Percentiles rank a stretch among this genome's conserved stretches.
phyloP scores from a whole-genome alignment of 2,797 vertebrate species.

The Labroides dimidiatus region DNA sequence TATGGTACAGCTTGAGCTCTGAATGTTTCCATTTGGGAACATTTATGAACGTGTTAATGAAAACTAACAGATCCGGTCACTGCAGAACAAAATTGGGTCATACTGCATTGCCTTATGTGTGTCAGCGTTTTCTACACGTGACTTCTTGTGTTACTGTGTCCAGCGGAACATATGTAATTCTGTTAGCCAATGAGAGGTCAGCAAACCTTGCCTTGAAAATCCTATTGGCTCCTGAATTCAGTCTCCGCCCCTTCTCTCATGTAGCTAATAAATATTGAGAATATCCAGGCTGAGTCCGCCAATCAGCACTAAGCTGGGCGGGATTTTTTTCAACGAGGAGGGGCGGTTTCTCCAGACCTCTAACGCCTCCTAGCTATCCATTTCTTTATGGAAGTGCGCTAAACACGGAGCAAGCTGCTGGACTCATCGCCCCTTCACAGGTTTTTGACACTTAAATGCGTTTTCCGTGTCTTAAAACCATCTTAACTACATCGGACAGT shows the following conservation, averaged over 20 bases:
- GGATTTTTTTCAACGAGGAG: background rate
- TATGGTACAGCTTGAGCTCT: too few species aligned
- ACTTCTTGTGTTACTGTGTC: constrained; percentile 20
- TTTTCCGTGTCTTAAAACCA: accelerated
- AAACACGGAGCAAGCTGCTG: accelerated
- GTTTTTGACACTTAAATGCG: background rate
- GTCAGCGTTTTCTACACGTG: background rate
- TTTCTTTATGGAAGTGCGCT: constrained; percentile 21
- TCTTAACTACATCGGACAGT: accelerated
- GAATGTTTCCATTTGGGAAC: background rate
- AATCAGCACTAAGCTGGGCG: constrained; percentile 21
- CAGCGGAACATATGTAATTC: constrained; percentile 44
- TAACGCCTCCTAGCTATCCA: background rate
- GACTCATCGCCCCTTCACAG: too few species aligned
- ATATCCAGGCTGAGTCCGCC: background rate
- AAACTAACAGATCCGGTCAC: accelerated
- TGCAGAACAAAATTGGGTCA: background rate
- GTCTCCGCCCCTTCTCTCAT: background rate
- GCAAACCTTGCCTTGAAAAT: accelerated
- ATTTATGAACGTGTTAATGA: background rate
- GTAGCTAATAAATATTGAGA: constrained; percentile 42
- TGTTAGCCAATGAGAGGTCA: constrained; percentile 58
- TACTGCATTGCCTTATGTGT: accelerated
- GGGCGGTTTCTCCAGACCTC: background rate
- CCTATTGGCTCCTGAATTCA: constrained; percentile 4